Evolutionary conservation across 2,888 invertebrate genomes (phyloP).

Genomic region (Oxystoma pomonae): DNA sequence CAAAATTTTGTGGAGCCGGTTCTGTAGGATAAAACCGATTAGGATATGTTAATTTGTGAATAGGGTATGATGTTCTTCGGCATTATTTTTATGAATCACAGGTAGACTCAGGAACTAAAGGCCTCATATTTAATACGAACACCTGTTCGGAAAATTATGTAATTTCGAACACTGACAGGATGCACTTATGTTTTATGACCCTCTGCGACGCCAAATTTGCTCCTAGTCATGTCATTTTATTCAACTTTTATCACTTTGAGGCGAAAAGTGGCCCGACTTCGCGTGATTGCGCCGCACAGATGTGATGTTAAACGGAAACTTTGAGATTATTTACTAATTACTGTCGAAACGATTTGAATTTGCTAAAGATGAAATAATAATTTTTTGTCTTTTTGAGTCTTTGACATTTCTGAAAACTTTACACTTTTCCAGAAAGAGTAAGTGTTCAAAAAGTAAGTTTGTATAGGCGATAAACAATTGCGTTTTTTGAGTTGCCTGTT

Average conservation of each 20-base stretch:
- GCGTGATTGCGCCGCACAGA: background rate
- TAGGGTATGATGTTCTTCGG: constrained; percentile 28
- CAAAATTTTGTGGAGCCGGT: background rate
- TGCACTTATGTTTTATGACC: constrained; percentile 5
- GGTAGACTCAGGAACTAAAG: constrained; percentile 17
- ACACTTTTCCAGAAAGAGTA: no score
- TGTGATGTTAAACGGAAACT: background rate
- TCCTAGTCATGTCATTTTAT: background rate
- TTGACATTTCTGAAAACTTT: no score
- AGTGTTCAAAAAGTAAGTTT: no score
- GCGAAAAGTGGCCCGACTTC: background rate
- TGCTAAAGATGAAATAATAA: no score
- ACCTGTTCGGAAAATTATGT: constrained; percentile 22
- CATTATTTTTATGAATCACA: constrained; percentile 25
- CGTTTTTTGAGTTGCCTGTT: no score
- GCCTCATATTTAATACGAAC: constrained; percentile 21
- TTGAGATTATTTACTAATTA: background rate
- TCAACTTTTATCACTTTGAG: constrained; percentile 2
- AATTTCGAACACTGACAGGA: background rate
- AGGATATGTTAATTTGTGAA: constrained; percentile 32
- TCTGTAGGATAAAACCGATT: background rate
- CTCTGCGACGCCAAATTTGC: background rate
- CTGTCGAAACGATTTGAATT: no score
- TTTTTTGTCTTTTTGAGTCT: no score
- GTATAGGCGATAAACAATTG: no score